These are phyloP conservation scores for Oxyruncus cristatus DNA, from an alignment of 2,113 vertebrate species.

Conservation along the genomic window DNA sequence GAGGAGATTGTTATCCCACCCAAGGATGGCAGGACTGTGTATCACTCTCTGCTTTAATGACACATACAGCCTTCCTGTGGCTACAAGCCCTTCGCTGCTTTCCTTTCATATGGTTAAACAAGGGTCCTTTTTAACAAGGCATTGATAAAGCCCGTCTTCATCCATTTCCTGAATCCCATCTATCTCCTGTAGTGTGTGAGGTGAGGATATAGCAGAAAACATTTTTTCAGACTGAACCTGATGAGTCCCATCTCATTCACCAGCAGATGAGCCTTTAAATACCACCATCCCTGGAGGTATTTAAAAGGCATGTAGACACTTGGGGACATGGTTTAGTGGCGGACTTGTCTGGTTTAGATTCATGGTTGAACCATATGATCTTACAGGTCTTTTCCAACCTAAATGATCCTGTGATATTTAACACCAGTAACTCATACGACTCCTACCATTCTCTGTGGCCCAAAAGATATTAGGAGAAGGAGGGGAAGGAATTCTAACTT, in stretches of 20 bases:
- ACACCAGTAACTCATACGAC: not conserved
- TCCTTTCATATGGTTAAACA: not conserved
- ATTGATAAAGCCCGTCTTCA: not conserved
- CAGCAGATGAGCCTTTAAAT: not conserved
- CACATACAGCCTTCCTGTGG: fast-evolving
- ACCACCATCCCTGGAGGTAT: not conserved
- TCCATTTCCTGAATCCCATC: not conserved
- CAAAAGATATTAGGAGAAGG: not conserved
- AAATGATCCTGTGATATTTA: not conserved
- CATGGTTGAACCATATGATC: not conserved
- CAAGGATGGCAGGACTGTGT: fast-evolving
- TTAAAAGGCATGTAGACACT: not conserved
- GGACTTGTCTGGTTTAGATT: not conserved
- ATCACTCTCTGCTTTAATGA: not conserved
- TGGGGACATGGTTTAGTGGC: not conserved
- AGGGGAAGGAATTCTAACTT: not conserved
- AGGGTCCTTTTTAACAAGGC: not conserved
- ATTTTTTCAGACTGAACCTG: not conserved
- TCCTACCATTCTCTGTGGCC: not conserved
- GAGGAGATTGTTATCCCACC: not conserved
- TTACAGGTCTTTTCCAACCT: not conserved
- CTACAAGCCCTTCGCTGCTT: not conserved
- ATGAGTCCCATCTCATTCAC: not conserved
- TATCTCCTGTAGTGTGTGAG: not conserved
- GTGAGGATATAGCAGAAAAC: not conserved